Evolutionary conservation across 2,113 vertebrate species (phyloP).

Genomic region (Reinhardtius hippoglossoides): DNA sequence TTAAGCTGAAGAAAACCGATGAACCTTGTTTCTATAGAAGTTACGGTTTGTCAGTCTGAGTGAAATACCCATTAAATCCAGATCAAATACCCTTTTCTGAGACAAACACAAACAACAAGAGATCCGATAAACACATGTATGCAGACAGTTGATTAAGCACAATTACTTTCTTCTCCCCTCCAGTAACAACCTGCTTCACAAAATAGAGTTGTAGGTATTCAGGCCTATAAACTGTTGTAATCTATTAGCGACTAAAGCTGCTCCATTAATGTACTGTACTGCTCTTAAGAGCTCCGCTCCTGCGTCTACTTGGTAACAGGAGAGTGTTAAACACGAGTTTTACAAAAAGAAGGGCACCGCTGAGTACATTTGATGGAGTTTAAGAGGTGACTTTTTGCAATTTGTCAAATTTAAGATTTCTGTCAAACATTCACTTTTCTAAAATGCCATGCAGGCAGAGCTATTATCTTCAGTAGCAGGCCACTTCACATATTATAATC

Average conservation of each 20-base stretch:
- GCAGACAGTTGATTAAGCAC: too few species aligned
- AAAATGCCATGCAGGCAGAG: not conserved
- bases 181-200: not conserved
- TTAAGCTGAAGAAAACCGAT: not conserved
- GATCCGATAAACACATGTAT: too few species aligned
- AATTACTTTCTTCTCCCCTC: not conserved
- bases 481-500: conserved; percentile 7
- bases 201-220: not conserved
- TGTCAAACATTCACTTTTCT: conserved; percentile 5
- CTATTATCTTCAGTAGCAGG: conserved; percentile 10
- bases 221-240: conserved; percentile 7
- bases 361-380: too few species aligned
- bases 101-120: not conserved
- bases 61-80: not conserved
- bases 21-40: not conserved
- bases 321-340: too few species aligned
- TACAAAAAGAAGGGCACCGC: too few species aligned
- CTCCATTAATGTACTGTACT: conserved; percentile 1
- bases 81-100: not conserved
- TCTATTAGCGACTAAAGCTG: not conserved
- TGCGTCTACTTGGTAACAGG: not conserved
- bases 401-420: not conserved
- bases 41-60: not conserved
- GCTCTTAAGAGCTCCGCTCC: not conserved
- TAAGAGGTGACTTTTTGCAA: too few species aligned